A percentile compares a stretch with the other conserved stretches of the same genome.
Evolutionary conservation across 92 coral and sea anemone genomes (phyloP).

Genomic region (Siderastrea siderea): DNA sequence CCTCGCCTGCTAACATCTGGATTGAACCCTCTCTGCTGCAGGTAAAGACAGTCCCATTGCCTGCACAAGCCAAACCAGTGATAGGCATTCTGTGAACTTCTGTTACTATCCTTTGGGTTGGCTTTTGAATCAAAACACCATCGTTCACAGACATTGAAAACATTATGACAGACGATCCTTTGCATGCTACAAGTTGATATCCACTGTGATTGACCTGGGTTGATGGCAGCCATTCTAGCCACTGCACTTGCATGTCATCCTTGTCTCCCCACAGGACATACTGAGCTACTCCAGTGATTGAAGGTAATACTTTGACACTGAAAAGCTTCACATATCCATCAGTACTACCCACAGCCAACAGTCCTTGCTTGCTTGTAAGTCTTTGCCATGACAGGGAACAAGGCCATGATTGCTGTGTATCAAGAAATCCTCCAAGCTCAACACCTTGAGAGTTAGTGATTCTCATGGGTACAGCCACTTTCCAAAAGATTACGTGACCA

Average conservation of each 20-base stretch:
- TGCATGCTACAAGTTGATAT: constrained; percentile 49
- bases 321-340: constrained; percentile 65
- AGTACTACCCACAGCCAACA: constrained; percentile 60
- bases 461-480: constrained; percentile 53
- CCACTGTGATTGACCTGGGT: not conserved
- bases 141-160: constrained; percentile 45
- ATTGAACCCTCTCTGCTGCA: constrained; percentile 73
- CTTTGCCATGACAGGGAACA: constrained; percentile 34
- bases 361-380: constrained; percentile 7
- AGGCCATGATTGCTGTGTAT: constrained; percentile 25
- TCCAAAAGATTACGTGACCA: constrained; percentile 80
- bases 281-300: constrained; percentile 33
- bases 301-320: constrained; percentile 43
- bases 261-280: constrained; percentile 44
- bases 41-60: constrained; percentile 56
- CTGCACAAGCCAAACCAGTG: constrained; percentile 67
- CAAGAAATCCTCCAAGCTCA: constrained; percentile 19
- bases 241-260: constrained; percentile 37
- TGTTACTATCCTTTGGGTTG: constrained; percentile 40
- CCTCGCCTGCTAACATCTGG: constrained; percentile 56
- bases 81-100: constrained; percentile 73
- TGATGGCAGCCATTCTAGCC: constrained; percentile 18
- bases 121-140: constrained; percentile 39
- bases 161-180: constrained; percentile 58
- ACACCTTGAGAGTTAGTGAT: not conserved